Evolutionary conservation across 2,888 invertebrate genomes (phyloP).

Genomic region (Unio pictorum): DNA sequence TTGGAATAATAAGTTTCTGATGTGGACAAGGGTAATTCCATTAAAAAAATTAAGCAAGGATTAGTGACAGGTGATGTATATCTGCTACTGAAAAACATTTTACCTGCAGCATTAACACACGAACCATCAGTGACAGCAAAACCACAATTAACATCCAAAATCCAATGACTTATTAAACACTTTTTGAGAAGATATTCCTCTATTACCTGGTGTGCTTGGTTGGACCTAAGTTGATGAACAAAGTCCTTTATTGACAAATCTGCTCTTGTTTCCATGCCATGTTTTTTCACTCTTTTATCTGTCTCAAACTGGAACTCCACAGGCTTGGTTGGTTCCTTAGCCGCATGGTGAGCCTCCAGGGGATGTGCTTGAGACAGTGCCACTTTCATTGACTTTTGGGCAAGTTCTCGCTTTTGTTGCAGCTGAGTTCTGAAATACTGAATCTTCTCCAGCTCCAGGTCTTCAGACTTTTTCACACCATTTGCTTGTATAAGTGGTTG

Average conservation of each 20-base stretch:
- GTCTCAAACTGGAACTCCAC: slow-evolving; percentile 62
- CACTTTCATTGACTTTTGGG: slow-evolving; percentile 53
- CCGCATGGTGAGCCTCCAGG: slow-evolving; percentile 21
- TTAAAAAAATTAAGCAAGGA: too few relatives aligned
- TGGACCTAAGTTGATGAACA: slow-evolving; percentile 42
- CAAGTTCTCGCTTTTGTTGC: slow-evolving; percentile 49
- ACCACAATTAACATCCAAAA: too few relatives aligned
- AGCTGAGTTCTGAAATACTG: slow-evolving; percentile 50
- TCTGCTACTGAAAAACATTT: too few relatives aligned
- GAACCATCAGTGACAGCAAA: too few relatives aligned
- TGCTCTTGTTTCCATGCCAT: slow-evolving; percentile 27
- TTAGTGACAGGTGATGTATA: too few relatives aligned
- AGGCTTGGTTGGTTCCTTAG: slow-evolving; percentile 48
- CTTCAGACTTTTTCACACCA: slow-evolving; percentile 54
- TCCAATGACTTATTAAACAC: too few relatives aligned
- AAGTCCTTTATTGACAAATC: slow-evolving; percentile 46
- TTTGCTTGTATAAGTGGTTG: slow-evolving; percentile 27
- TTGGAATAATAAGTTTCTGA: too few relatives aligned
- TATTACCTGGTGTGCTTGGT: neutral
- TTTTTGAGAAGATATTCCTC: too few relatives aligned
- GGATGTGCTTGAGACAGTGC: slow-evolving; percentile 35
- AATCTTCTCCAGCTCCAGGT: slow-evolving; percentile 64
- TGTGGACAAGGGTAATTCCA: too few relatives aligned
- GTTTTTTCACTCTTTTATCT: slow-evolving; percentile 57
- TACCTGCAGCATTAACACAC: too few relatives aligned